Percentiles rank a stretch among this genome's conserved stretches.
Conservation (phyloP, 2,888 invertebrate genomes). For the Pilophorus perplexus region DNA sequence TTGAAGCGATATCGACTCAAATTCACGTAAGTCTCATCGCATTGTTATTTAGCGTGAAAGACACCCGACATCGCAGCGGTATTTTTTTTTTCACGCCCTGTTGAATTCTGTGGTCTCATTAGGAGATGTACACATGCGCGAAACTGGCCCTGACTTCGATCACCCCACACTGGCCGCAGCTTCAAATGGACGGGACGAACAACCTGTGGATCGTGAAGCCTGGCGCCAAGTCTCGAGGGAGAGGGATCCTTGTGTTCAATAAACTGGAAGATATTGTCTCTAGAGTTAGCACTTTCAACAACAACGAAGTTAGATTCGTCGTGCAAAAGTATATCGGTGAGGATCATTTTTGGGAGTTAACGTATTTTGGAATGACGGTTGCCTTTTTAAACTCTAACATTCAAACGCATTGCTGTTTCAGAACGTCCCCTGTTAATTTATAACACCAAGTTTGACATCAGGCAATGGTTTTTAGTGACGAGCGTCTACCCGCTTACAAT, state of each 20-base stretch:
- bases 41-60: too few relatives aligned
- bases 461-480: conserved; percentile 61
- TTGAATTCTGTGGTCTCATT: neutral
- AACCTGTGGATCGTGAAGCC: conserved; percentile 62
- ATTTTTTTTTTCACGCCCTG: too few relatives aligned
- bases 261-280: conserved; percentile 55
- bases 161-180: conserved; percentile 48
- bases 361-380: too few relatives aligned
- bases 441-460: conserved; percentile 60
- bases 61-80: too few relatives aligned
- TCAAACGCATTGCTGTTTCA: conserved; percentile 48
- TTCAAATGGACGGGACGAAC: conserved; percentile 54
- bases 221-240: conserved; percentile 58
- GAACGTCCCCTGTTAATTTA: conserved; percentile 58
- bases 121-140: conserved; percentile 49
- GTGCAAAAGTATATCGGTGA: conserved; percentile 60
- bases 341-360: too few relatives aligned
- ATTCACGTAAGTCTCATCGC: conserved; percentile 44
- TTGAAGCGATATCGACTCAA: conserved; percentile 46
- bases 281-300: conserved; percentile 47
- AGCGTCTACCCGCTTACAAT: conserved; percentile 59
- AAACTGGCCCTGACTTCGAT: conserved; percentile 48
- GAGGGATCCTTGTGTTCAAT: conserved; percentile 57
- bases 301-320: conserved; percentile 53
- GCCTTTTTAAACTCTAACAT: neutral